Evolutionary conservation across 2,113 vertebrate species (phyloP).

Genomic region (Boulengeromyrus knoepffleri): DNA sequence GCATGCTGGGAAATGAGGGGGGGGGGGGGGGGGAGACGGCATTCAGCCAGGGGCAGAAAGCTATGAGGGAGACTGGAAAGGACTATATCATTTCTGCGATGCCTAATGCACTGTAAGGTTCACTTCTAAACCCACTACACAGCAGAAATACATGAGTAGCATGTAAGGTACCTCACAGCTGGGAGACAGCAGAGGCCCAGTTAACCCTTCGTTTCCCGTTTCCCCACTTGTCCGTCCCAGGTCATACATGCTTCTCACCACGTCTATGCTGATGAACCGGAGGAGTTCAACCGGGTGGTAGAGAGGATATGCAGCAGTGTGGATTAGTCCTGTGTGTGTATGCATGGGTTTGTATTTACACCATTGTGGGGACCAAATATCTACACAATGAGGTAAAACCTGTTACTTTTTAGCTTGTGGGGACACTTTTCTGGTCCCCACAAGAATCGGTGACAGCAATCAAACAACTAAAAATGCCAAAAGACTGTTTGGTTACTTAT

Average conservation of each 20-base stretch:
- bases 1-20: background rate
- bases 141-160: background rate
- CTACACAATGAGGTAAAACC: background rate
- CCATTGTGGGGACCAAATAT: background rate
- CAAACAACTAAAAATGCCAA: background rate
- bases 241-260: conserved; percentile 78
- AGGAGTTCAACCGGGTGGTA: conserved; percentile 71
- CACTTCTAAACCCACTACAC: background rate
- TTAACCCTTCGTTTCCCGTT: conserved; percentile 4
- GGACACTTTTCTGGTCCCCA: background rate
- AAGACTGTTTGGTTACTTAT: background rate
- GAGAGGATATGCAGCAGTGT: conserved; percentile 70
- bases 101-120: background rate
- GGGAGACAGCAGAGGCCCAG: background rate
- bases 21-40: background rate
- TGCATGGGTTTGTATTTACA: background rate
- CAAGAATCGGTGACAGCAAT: background rate
- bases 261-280: conserved; percentile 78
- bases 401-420: background rate
- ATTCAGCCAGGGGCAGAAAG: background rate
- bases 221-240: conserved; percentile 41
- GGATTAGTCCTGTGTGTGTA: conserved; percentile 48
- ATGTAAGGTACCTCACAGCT: background rate
- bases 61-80: background rate
- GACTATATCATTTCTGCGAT: background rate